These are phyloP conservation scores for Eidolon dupreanum DNA, from an alignment of 2,797 vertebrate genomes.

Conservation along the genomic window DNA sequence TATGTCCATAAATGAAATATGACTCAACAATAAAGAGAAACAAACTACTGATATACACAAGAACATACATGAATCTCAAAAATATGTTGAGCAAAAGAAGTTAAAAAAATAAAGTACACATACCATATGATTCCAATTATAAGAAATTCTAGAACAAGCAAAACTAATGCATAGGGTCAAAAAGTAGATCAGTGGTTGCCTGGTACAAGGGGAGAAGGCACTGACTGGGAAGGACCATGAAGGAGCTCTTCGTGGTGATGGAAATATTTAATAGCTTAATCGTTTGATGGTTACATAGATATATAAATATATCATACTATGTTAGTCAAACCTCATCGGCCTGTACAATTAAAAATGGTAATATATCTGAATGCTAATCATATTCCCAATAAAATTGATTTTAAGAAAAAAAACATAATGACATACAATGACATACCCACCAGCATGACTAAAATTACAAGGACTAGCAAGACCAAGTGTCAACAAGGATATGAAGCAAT, in stretches of 20 bases:
- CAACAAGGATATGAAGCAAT: constrained; percentile 4
- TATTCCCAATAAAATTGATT: not conserved
- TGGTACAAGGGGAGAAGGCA: not conserved
- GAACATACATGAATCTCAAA: not conserved
- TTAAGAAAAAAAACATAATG: not conserved
- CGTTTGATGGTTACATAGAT: not conserved
- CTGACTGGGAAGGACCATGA: not conserved
- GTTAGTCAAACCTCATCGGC: not conserved
- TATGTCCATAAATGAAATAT: not conserved
- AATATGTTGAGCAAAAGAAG: not conserved
- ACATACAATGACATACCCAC: not conserved
- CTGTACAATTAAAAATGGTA: not conserved
- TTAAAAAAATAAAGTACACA: not conserved
- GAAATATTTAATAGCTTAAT: constrained; percentile 32
- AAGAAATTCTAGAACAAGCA: constrained; percentile 30
- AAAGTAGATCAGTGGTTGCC: constrained; percentile 16
- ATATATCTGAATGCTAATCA: not conserved
- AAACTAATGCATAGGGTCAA: not conserved
- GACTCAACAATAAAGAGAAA: not conserved
- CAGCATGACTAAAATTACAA: constrained; percentile 26
- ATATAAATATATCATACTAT: not conserved
- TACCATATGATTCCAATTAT: not conserved
- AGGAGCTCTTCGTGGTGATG: not conserved
- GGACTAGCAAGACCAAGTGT: not conserved
- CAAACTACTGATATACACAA: not conserved